phyloP scores from a whole-genome alignment of 2,888 invertebrate species.

The Brachyptera risi region DNA sequence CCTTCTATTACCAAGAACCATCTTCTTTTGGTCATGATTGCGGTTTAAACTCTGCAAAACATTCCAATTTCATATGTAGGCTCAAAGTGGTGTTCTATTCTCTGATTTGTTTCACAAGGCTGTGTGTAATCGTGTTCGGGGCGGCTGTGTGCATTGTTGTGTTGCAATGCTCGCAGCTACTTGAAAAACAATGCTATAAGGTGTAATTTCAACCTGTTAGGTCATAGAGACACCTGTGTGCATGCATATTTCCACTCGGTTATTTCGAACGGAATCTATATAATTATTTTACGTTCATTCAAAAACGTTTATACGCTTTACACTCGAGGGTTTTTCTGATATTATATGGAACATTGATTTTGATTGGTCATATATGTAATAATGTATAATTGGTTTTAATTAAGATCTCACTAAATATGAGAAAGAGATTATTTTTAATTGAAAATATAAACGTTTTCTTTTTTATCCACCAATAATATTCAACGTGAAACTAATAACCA shows the following conservation, averaged over 20 bases:
- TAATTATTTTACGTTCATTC: constrained; percentile 4
- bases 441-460: too few relatives aligned
- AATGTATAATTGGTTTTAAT: too few relatives aligned
- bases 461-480: too few relatives aligned
- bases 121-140: constrained; percentile 13
- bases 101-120: constrained; percentile 5
- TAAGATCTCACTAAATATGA: too few relatives aligned
- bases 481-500: too few relatives aligned
- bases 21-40: constrained; percentile 18
- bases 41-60: constrained; percentile 6
- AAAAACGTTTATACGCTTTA: constrained; percentile 16
- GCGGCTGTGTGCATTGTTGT: too few relatives aligned
- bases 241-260: constrained; percentile 14
- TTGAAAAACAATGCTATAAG: constrained; percentile 17
- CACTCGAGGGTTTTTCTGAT: too few relatives aligned
- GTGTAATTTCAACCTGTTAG: constrained; percentile 15
- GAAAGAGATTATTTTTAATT: too few relatives aligned
- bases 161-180: constrained; percentile 13
- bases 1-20: background rate
- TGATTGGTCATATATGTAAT: too few relatives aligned
- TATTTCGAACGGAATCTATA: constrained; percentile 13
- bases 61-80: background rate
- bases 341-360: too few relatives aligned
- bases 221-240: constrained; percentile 13
- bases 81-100: too few relatives aligned